A percentile compares a stretch with the other conserved stretches of the same genome.
phyloP scores from a whole-genome alignment of 2,888 invertebrate genomes.

The Aspidiotus destructor region DNA sequence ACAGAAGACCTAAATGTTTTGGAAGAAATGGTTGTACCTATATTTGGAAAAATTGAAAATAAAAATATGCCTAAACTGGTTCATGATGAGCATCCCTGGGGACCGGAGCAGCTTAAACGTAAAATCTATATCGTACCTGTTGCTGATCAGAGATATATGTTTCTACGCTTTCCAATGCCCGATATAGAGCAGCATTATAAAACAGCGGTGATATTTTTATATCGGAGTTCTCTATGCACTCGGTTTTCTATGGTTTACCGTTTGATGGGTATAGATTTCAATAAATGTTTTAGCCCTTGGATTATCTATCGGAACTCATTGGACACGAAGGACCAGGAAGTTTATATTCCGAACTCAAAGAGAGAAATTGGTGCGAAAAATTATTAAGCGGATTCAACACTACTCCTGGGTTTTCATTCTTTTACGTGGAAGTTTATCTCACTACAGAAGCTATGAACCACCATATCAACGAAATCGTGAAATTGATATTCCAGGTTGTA shows the following conservation, averaged over 20 bases:
- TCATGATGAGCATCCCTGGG: not conserved
- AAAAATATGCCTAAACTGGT: not conserved
- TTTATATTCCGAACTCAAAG: conserved; percentile 76
- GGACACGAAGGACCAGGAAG: conserved; percentile 96
- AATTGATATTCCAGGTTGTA: conserved; percentile 60
- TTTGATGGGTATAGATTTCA: conserved; percentile 20
- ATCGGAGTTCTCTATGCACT: too few relatives aligned
- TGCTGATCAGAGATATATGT: conserved; percentile 77
- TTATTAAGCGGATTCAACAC: conserved; percentile 71
- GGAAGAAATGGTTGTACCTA: not conserved
- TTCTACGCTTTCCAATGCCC: conserved; percentile 80
- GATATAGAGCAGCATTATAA: conserved; percentile 73
- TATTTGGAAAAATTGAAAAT: conserved; percentile 1
- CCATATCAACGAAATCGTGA: conserved; percentile 81
- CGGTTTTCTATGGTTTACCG: too few relatives aligned
- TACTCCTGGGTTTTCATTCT: conserved; percentile 83
- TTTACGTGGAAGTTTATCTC: conserved; percentile 77
- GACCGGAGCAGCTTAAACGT: conserved; percentile 43
- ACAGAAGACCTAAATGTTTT: not conserved
- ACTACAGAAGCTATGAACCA: conserved; percentile 76
- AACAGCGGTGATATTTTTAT: conserved; percentile 57
- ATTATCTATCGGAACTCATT: conserved; percentile 81
- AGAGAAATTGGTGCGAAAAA: conserved; percentile 83
- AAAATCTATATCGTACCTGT: conserved; percentile 73
- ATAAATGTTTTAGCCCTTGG: conserved; percentile 58